Conservation (phyloP, 2,888 invertebrate species). For the Microplitis manilae region DNA sequence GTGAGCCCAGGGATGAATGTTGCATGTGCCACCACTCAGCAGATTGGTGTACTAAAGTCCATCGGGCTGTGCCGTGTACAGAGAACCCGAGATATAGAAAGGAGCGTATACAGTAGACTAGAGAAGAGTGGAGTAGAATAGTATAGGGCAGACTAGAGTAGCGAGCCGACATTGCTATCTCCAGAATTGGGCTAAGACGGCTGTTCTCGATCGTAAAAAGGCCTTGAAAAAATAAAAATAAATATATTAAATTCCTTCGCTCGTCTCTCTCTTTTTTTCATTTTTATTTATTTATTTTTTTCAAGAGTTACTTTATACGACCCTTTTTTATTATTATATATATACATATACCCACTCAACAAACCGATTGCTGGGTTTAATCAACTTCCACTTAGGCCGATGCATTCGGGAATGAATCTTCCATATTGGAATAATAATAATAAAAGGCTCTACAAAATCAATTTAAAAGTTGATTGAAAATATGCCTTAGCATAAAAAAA, state of each 20-base stretch:
- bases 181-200: conserved; percentile 40
- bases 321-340: neutral
- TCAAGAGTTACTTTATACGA: conserved; percentile 24
- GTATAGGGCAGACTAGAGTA: neutral
- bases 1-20: conserved; percentile 57
- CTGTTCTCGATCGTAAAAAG: conserved; percentile 49
- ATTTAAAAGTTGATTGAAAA: neutral
- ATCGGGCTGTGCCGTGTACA: conserved; percentile 49
- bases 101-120: conserved; percentile 3
- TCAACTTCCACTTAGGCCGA: conserved; percentile 39
- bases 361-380: conserved; percentile 38
- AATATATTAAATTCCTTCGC: neutral
- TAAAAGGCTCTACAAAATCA: conserved; percentile 1
- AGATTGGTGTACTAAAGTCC: conserved; percentile 63
- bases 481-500: neutral
- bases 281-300: neutral
- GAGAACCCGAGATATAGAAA: conserved; percentile 9
- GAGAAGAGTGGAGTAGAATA: conserved; percentile 7
- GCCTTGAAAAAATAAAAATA: conserved; percentile 12
- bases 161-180: conserved; percentile 29
- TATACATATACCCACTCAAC: conserved; percentile 26
- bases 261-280: neutral
- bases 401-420: conserved; percentile 36
- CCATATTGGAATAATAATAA: neutral
- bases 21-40: conserved; percentile 63